These are phyloP conservation scores for Eucriotettix oculatus DNA, from an alignment of 2,888 invertebrate genomes.

Conservation along the genomic window DNA sequence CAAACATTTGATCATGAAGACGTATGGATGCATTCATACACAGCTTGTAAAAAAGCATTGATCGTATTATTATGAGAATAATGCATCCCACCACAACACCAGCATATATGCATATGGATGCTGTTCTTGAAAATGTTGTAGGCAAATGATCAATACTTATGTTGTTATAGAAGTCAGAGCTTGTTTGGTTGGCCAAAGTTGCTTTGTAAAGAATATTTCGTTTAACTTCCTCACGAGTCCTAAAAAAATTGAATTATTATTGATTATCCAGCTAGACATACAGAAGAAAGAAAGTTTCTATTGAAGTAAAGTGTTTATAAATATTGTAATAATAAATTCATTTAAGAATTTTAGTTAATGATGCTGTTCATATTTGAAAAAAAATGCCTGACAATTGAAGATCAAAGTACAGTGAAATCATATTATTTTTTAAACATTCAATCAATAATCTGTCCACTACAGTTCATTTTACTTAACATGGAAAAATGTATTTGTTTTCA, in stretches of 20 bases:
- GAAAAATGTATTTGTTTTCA: conserved; percentile 15
- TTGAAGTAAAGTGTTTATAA: too few relatives aligned
- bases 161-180: neutral
- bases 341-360: too few relatives aligned
- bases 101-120: conserved; percentile 7
- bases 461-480: neutral
- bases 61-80: conserved; percentile 39
- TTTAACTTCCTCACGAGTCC: neutral
- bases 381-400: too few relatives aligned
- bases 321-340: too few relatives aligned
- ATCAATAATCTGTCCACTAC: too few relatives aligned
- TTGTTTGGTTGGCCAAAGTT: neutral
- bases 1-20: conserved; percentile 56
- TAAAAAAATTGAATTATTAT: neutral
- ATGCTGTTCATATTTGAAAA: too few relatives aligned
- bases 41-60: conserved; percentile 43
- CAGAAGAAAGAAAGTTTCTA: too few relatives aligned
- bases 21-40: conserved; percentile 47
- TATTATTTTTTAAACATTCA: too few relatives aligned
- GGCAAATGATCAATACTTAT: neutral
- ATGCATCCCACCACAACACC: conserved; percentile 23
- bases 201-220: neutral
- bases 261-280: neutral
- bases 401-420: too few relatives aligned
- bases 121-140: neutral